Conservation (phyloP, 2,888 invertebrate species). For the Charanyca ferruginea region DNA sequence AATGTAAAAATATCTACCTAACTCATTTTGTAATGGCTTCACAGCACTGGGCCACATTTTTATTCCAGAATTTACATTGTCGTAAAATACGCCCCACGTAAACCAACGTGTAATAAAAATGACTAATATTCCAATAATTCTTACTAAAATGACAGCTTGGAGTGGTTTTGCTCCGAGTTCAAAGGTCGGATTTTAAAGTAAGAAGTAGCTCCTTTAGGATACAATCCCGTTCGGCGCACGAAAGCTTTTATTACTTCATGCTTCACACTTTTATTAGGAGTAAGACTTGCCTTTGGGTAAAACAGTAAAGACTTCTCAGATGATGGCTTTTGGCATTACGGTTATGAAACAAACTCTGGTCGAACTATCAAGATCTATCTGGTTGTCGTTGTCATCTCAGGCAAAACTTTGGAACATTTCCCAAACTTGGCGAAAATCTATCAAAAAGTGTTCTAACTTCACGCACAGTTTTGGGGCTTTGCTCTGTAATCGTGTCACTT, state of each 20-base stretch:
- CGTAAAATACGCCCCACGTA: conserved; percentile 50
- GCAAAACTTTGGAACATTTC: background rate
- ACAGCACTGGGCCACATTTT: conserved; percentile 32
- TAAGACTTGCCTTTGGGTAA: conserved; percentile 1
- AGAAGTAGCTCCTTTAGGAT: conserved; percentile 34
- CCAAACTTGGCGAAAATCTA: background rate
- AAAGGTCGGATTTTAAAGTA: conserved; percentile 52
- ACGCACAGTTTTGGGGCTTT: background rate
- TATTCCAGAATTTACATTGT: conserved; percentile 51
- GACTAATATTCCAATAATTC: conserved; percentile 55
- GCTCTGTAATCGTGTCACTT: background rate
- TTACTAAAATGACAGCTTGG: conserved; percentile 50
- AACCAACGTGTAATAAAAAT: conserved; percentile 53
- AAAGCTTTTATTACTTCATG: conserved; percentile 32
- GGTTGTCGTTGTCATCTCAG: too few species aligned
- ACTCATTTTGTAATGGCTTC: conserved; percentile 31
- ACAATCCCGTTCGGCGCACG: conserved; percentile 40
- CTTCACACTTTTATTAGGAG: conserved; percentile 27
- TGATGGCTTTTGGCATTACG: background rate
- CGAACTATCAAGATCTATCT: background rate
- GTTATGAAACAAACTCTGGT: conserved; percentile 1
- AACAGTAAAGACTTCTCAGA: background rate
- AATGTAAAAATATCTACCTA: conserved; percentile 24
- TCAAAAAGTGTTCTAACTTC: background rate
- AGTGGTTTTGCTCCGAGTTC: conserved; percentile 45